Percentiles rank a stretch among this genome's conserved stretches.
These are phyloP conservation scores for Scaptomyza parva DNA, from an alignment of 2,888 invertebrate species.

Conservation along the genomic window DNA sequence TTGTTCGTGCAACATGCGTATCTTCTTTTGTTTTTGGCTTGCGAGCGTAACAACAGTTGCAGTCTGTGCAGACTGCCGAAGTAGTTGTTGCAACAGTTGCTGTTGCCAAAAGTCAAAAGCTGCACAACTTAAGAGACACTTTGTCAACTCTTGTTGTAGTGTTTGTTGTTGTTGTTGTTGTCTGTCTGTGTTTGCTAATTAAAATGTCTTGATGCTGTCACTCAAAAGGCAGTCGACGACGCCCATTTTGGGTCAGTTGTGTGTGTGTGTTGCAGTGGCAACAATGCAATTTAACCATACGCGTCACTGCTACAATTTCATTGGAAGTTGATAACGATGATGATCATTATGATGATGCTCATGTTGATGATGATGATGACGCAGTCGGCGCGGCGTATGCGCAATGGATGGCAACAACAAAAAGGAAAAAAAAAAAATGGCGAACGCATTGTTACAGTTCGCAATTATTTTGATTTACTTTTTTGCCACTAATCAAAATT, in stretches of 20 bases:
- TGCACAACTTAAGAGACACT: slow-evolving; percentile 60
- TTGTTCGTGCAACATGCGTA: slow-evolving; percentile 14
- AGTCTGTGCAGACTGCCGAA: slow-evolving; percentile 55
- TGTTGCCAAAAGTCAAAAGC: slow-evolving; percentile 68
- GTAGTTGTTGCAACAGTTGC: slow-evolving; percentile 40
- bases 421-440: too few species aligned
- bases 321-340: slow-evolving; percentile 60
- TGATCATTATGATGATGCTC: background rate
- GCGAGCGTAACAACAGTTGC: slow-evolving; percentile 69
- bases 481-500: slow-evolving; percentile 72
- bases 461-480: slow-evolving; percentile 62
- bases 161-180: slow-evolving; percentile 33
- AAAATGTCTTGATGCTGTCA: slow-evolving; percentile 76
- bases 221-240: slow-evolving; percentile 71
- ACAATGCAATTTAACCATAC: slow-evolving; percentile 72
- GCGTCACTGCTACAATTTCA: slow-evolving; percentile 71
- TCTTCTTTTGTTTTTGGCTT: slow-evolving; percentile 37
- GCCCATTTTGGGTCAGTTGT: slow-evolving; percentile 68
- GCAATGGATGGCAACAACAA: slow-evolving; percentile 57
- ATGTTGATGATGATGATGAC: slow-evolving; percentile 3
- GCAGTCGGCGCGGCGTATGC: slow-evolving; percentile 61
- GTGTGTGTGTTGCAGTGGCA: slow-evolving; percentile 47
- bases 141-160: slow-evolving; percentile 48
- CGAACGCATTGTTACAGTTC: slow-evolving; percentile 76
- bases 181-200: slow-evolving; percentile 61